phyloP scores from a whole-genome alignment of 2,888 invertebrate genomes.

The Pardosa pseudoannulata region DNA sequence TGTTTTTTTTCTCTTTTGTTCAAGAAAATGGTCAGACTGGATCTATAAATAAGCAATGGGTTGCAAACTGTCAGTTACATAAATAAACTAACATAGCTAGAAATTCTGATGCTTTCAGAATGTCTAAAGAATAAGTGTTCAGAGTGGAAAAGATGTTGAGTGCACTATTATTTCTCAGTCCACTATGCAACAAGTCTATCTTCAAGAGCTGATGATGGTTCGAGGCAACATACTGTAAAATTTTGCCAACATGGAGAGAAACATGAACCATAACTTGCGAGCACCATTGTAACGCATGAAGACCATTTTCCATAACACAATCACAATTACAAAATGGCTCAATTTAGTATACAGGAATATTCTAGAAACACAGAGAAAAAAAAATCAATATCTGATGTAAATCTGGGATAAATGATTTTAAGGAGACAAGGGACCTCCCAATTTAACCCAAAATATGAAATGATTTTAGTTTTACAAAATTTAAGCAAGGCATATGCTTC shows the following conservation, averaged over 20 bases:
- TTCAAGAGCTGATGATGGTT: slow-evolving; percentile 50
- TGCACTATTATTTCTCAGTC: slow-evolving; percentile 50
- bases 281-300: slow-evolving; percentile 72
- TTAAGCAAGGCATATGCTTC: too few relatives aligned
- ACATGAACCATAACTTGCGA: slow-evolving; percentile 72
- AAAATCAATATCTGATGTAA: too few relatives aligned
- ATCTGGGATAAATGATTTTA: too few relatives aligned
- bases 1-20: neutral
- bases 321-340: slow-evolving; percentile 63
- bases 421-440: too few relatives aligned
- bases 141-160: slow-evolving; percentile 30
- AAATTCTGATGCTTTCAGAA: slow-evolving; percentile 16
- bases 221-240: slow-evolving; percentile 58
- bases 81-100: slow-evolving; percentile 39
- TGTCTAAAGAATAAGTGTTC: slow-evolving; percentile 47
- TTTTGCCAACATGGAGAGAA: slow-evolving; percentile 68
- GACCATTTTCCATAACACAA: slow-evolving; percentile 69
- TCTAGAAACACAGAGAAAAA: slow-evolving; percentile 50
- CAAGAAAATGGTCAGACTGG: slow-evolving; percentile 20
- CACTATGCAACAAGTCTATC: slow-evolving; percentile 6
- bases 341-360: slow-evolving; percentile 70
- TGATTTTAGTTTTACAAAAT: too few relatives aligned
- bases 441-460: neutral
- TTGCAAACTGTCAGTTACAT: slow-evolving; percentile 21
- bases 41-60: slow-evolving; percentile 25